phyloP scores from a whole-genome alignment of 1,140 invertebrate genomes.

The Grapholita molesta region DNA sequence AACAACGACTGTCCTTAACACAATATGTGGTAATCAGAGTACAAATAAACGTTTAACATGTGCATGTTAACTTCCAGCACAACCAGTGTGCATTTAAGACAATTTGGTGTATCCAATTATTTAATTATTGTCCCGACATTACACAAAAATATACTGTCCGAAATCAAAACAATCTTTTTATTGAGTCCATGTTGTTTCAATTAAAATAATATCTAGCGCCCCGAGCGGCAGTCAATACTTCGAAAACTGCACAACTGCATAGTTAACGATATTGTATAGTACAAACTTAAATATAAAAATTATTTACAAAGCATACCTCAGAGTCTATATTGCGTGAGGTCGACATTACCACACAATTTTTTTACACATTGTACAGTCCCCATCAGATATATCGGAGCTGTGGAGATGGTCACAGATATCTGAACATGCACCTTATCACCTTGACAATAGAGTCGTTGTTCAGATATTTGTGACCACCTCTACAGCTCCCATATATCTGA shows the following conservation, averaged over 20 bases:
- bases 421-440: too few species aligned
- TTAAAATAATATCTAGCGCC: slow-evolving; percentile 32
- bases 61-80: slow-evolving; percentile 10
- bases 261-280: slow-evolving; percentile 62
- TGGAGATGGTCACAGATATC: too few species aligned
- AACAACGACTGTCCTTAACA: slow-evolving; percentile 36
- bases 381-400: too few species aligned
- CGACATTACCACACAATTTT: slow-evolving; percentile 48
- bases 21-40: slow-evolving; percentile 24
- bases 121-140: slow-evolving; percentile 69
- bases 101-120: slow-evolving; percentile 47
- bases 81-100: slow-evolving; percentile 34
- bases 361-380: slow-evolving; percentile 52
- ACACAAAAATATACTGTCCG: slow-evolving; percentile 63
- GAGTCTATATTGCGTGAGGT: slow-evolving; percentile 54
- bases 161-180: slow-evolving; percentile 36
- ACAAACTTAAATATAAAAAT: slow-evolving; percentile 70
- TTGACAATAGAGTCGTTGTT: too few species aligned
- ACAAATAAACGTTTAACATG: slow-evolving; percentile 24
- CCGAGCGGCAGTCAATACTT: slow-evolving; percentile 35
- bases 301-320: slow-evolving; percentile 72
- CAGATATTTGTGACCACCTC: too few species aligned
- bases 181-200: slow-evolving; percentile 36
- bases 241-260: slow-evolving; percentile 29
- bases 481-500: too few species aligned